phyloP scores from a whole-genome alignment of 35 echinoderm and acorn worm species.

The Lytechinus variegatus region DNA sequence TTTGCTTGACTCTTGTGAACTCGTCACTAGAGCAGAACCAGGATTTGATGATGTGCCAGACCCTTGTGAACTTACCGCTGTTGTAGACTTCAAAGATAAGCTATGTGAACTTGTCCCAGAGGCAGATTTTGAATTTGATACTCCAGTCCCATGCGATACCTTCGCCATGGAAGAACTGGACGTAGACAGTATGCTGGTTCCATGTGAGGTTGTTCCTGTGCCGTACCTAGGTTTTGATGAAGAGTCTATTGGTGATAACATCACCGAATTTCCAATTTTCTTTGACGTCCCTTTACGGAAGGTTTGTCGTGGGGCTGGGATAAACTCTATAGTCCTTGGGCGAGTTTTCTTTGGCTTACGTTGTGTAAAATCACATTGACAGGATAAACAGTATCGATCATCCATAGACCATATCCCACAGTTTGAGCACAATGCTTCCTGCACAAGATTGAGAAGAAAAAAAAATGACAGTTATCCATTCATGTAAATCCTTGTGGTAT shows the following conservation, averaged over 20 bases:
- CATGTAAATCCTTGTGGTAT: neutral
- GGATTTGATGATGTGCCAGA: too few relatives aligned
- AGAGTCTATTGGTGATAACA: neutral
- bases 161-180: too few relatives aligned
- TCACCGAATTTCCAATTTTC: neutral
- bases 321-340: neutral
- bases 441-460: neutral
- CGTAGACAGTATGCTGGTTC: too few relatives aligned
- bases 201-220: too few relatives aligned
- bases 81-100: too few relatives aligned
- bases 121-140: too few relatives aligned
- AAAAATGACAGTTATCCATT: neutral
- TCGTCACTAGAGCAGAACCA: too few relatives aligned
- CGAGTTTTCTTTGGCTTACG: constrained; percentile 7
- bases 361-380: neutral
- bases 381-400: constrained; percentile 11
- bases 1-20: too few relatives aligned
- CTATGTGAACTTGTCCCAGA: too few relatives aligned
- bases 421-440: constrained; percentile 53
- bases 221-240: neutral
- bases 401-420: constrained; percentile 37
- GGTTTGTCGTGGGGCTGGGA: neutral
- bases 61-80: too few relatives aligned
- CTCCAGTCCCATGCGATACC: too few relatives aligned
- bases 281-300: neutral